phyloP scores from a whole-genome alignment of 53 echinoderm and acorn worm genomes.

The Actinopyga echinites region DNA sequence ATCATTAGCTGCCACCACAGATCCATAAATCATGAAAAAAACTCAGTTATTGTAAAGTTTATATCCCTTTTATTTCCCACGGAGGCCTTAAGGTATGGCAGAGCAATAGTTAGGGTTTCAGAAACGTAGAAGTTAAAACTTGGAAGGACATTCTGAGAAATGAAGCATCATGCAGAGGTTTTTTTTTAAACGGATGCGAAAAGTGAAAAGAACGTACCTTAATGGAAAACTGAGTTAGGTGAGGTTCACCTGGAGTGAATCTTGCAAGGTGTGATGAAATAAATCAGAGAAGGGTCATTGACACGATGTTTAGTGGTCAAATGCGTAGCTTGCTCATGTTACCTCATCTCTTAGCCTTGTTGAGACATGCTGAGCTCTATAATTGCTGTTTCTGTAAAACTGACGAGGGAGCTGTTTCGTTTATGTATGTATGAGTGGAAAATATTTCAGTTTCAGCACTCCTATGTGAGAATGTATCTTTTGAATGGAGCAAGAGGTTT shows the following conservation, averaged over 20 bases:
- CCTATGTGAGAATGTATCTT: too few relatives aligned
- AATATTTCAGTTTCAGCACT: too few relatives aligned
- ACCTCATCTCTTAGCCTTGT: too few relatives aligned
- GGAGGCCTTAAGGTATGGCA: not conserved
- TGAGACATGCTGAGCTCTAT: too few relatives aligned
- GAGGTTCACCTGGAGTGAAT: conserved; percentile 18
- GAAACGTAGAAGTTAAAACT: not conserved
- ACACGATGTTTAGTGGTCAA: not conserved
- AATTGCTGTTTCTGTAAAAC: too few relatives aligned
- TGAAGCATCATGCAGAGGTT: not conserved
- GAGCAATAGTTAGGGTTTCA: not conserved
- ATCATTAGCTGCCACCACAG: conserved; percentile 28
- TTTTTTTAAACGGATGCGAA: not conserved
- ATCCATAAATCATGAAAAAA: conserved; percentile 26
- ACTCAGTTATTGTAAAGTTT: conserved; percentile 23
- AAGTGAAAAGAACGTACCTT: not conserved
- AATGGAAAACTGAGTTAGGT: conserved; percentile 14
- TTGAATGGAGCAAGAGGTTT: too few relatives aligned
- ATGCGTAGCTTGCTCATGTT: too few relatives aligned
- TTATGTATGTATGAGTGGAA: too few relatives aligned
- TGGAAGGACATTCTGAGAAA: conserved; percentile 14
- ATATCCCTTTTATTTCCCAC: conserved; percentile 18
- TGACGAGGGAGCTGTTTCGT: too few relatives aligned
- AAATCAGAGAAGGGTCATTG: conserved; percentile 19
- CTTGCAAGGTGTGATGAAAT: not conserved